phyloP scores from a whole-genome alignment of 2,797 vertebrate species.

The Lithobates pipiens region DNA sequence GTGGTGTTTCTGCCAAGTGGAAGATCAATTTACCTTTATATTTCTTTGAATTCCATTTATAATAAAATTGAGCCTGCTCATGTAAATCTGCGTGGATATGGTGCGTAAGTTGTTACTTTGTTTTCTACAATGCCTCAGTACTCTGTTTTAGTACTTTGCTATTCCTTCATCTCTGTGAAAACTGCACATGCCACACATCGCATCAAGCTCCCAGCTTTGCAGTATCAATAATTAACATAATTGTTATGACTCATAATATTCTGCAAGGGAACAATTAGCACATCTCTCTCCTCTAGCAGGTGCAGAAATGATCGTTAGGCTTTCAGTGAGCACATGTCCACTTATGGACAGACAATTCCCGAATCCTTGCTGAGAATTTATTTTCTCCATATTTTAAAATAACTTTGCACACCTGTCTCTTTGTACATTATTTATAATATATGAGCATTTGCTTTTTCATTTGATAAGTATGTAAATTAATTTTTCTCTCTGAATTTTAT shows the following conservation, averaged over 20 bases:
- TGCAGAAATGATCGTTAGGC: slow-evolving; percentile 53
- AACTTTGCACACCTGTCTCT: slow-evolving; percentile 46
- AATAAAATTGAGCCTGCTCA: slow-evolving; percentile 26
- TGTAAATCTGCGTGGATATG: neutral
- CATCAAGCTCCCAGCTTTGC: slow-evolving; percentile 26
- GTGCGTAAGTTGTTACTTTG: slow-evolving; percentile 1
- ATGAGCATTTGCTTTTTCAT: slow-evolving; percentile 53
- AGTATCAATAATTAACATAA: slow-evolving; percentile 56
- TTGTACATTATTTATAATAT: slow-evolving; percentile 65
- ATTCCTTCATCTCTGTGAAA: slow-evolving; percentile 12
- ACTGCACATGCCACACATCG: slow-evolving; percentile 13
- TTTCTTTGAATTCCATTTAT: slow-evolving; percentile 8
- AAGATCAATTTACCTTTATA: neutral
- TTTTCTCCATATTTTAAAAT: slow-evolving; percentile 41
- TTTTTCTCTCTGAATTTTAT: slow-evolving; percentile 2
- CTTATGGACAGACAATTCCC: slow-evolving; percentile 7
- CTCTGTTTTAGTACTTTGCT: neutral
- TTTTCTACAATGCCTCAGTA: neutral
- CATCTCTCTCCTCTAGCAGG: slow-evolving; percentile 45
- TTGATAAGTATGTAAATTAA: slow-evolving; percentile 11
- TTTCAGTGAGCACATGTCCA: slow-evolving; percentile 33
- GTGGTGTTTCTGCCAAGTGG: slow-evolving; percentile 8
- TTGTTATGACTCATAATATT: slow-evolving; percentile 58
- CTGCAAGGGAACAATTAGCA: slow-evolving; percentile 52
- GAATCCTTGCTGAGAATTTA: slow-evolving; percentile 41